A percentile compares a stretch with the other conserved stretches of the same genome.
These are phyloP conservation scores for Perca schrenkii DNA, from an alignment of 2,113 vertebrate genomes.

Conservation along the genomic window DNA sequence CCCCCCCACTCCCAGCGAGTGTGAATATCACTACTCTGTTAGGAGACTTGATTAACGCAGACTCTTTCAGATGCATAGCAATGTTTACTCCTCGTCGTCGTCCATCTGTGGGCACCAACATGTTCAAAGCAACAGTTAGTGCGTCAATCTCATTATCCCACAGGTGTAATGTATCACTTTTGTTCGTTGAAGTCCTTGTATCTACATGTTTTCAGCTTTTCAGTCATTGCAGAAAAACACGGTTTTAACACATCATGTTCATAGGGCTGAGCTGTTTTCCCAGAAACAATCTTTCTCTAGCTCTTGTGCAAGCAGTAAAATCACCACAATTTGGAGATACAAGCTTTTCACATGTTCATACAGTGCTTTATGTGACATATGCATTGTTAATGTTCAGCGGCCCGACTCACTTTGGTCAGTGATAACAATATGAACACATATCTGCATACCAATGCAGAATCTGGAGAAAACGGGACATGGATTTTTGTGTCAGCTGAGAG, in stretches of 20 bases:
- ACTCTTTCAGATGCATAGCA: conserved; percentile 38
- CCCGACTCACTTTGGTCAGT: neutral
- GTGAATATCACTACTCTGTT: conserved; percentile 2
- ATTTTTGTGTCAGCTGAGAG: too few species aligned
- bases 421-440: too few species aligned
- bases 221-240: neutral
- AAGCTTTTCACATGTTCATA: neutral
- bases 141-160: conserved; percentile 4
- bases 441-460: too few species aligned
- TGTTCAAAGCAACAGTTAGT: conserved; percentile 38
- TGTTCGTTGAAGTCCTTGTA: neutral
- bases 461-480: too few species aligned
- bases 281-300: neutral
- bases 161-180: neutral
- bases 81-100: neutral
- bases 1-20: neutral
- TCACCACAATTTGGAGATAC: neutral
- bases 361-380: neutral
- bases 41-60: conserved; percentile 53
- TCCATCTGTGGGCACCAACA: conserved; percentile 36
- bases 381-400: neutral
- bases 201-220: neutral
- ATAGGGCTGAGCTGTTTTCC: neutral
- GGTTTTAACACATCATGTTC: neutral
- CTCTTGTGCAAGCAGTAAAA: neutral